Conservation (phyloP, 2,888 invertebrate species). For the Agrochola circellaris region DNA sequence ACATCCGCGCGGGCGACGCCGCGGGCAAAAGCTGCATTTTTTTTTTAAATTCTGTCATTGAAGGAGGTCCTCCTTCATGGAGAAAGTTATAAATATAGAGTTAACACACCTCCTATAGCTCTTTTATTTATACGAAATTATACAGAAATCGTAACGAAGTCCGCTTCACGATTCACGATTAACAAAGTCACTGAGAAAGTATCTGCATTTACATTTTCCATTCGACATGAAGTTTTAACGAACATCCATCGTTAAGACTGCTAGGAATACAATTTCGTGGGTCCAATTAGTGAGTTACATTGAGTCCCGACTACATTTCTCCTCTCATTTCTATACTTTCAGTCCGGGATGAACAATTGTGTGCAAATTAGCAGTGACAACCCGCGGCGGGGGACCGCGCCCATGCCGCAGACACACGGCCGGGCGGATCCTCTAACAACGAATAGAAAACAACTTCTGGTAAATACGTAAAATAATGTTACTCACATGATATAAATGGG, state of each 20-base stretch:
- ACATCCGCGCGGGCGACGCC: no score
- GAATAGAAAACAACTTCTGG: conserved; percentile 12
- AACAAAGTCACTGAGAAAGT: conserved; percentile 74
- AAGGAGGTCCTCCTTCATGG: not conserved
- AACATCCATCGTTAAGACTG: conserved; percentile 75
- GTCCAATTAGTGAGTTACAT: conserved; percentile 85
- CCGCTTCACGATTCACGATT: conserved; percentile 71
- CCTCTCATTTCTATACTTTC: conserved; percentile 86
- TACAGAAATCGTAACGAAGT: conserved; percentile 60
- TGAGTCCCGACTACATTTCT: conserved; percentile 81
- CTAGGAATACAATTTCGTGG: conserved; percentile 78
- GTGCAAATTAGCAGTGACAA: conserved; percentile 89
- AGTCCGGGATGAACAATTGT: conserved; percentile 87
- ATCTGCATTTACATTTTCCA: conserved; percentile 77
- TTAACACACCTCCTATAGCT: not conserved
- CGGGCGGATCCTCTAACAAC: conserved; percentile 22
- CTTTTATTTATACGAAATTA: conserved; percentile 43
- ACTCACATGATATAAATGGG: not conserved
- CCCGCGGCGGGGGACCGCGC: conserved; percentile 78
- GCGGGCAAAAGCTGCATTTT: no score
- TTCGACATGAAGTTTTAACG: conserved; percentile 80
- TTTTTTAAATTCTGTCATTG: not conserved
- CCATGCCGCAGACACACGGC: conserved; percentile 74
- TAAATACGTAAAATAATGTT: conserved; percentile 3
- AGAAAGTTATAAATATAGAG: not conserved